These are phyloP conservation scores for Smithornis capensis DNA, from an alignment of 2,113 vertebrate genomes.

Conservation along the genomic window DNA sequence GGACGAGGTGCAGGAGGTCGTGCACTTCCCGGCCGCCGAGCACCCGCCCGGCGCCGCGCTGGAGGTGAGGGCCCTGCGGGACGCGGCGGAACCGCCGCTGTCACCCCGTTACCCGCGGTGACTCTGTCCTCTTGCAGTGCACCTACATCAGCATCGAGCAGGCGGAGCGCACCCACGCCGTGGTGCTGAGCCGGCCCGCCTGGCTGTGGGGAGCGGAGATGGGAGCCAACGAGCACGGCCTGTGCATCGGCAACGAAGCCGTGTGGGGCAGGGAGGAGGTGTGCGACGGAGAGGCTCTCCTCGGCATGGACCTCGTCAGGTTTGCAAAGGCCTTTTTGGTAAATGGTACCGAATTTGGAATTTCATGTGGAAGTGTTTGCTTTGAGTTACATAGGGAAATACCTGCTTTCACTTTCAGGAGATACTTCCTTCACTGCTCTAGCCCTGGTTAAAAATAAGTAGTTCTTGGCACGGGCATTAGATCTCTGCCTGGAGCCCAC, in stretches of 20 bases:
- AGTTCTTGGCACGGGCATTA: neutral
- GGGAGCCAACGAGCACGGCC: constrained; percentile 94
- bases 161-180: constrained; percentile 79
- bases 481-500: neutral
- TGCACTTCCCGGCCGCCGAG: constrained; percentile 78
- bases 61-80: constrained; percentile 74
- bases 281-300: constrained; percentile 82
- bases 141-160: constrained; percentile 91
- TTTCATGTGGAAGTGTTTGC: rapidly evolving
- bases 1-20: constrained; percentile 92
- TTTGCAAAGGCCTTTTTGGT: constrained; percentile 1
- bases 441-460: neutral
- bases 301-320: constrained; percentile 98
- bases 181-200: constrained; percentile 91
- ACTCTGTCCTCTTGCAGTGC: constrained; percentile 76
- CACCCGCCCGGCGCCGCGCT: constrained; percentile 72
- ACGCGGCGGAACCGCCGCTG: neutral
- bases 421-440: rapidly evolving
- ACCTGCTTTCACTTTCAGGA: neutral
- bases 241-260: constrained; percentile 96
- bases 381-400: no score
- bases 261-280: constrained; percentile 89
- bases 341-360: neutral
- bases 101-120: neutral
- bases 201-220: constrained; percentile 99